These are phyloP conservation scores for Drosophila nebulosa DNA, from an alignment of 1,140 invertebrate genomes.

Conservation along the genomic window DNA sequence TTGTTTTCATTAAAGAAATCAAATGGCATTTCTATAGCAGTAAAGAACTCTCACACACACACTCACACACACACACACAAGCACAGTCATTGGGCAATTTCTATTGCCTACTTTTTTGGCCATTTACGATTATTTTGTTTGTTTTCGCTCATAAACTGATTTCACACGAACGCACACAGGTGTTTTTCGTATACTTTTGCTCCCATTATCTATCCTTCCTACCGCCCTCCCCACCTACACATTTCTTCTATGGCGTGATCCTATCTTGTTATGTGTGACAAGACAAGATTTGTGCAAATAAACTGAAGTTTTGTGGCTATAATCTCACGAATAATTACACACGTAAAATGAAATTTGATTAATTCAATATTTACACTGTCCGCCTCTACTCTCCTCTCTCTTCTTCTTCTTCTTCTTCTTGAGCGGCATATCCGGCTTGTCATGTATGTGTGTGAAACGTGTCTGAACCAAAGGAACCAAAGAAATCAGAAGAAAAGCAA, in stretches of 20 bases:
- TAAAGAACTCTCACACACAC: background rate
- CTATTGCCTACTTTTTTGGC: constrained; percentile 4
- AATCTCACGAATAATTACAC: constrained; percentile 61
- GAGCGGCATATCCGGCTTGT: background rate
- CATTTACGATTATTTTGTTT: background rate
- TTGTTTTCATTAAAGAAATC: background rate
- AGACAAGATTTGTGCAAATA: constrained; percentile 32
- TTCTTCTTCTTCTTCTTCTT: background rate
- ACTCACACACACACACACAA: background rate
- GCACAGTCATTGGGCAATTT: background rate
- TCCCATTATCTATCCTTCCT: background rate
- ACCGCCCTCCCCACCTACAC: background rate
- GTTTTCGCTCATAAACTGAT: constrained; percentile 3
- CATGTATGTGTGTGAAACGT: constrained; percentile 23
- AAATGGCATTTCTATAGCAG: background rate
- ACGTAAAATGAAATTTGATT: constrained; percentile 68
- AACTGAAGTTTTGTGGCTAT: constrained; percentile 27
- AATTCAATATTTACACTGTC: constrained; percentile 63
- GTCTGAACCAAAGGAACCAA: constrained; percentile 10
- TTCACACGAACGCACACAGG: background rate
- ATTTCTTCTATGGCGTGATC: background rate
- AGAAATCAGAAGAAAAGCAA: background rate
- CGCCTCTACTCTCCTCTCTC: constrained; percentile 10
- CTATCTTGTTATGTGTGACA: background rate
- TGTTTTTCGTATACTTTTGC: background rate